Conservation (phyloP, 2,797 vertebrate genomes). For the Ciconia nigra region DNA sequence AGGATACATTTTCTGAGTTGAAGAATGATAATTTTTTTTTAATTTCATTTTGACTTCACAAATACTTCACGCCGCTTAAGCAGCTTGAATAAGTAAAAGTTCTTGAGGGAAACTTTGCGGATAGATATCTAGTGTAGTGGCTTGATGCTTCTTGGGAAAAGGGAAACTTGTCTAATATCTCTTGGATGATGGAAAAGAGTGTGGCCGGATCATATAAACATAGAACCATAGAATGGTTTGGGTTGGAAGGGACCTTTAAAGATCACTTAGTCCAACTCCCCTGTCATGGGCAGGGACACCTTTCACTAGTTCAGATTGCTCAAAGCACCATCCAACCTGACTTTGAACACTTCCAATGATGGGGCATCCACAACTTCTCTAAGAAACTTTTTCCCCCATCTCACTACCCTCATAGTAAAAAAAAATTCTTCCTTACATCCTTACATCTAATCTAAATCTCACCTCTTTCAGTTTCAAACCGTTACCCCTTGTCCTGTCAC, state of each 20-base stretch:
- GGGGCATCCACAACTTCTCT: not conserved
- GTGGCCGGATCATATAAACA: not conserved
- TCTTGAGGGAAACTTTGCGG: not conserved
- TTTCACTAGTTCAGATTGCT: not conserved
- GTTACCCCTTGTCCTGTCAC: not conserved
- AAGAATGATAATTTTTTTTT: not conserved
- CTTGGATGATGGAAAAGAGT: not conserved
- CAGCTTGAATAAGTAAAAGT: not conserved
- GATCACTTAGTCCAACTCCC: not conserved
- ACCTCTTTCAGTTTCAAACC: not conserved
- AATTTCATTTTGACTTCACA: not conserved
- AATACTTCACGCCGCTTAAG: not conserved
- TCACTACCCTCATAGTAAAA: not conserved
- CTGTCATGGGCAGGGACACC: too few relatives aligned
- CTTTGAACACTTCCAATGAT: not conserved
- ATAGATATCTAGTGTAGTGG: not conserved
- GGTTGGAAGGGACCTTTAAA: not conserved
- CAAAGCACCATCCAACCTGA: not conserved
- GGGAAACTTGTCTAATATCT: not conserved
- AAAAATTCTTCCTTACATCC: not conserved
- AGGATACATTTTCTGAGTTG: not conserved
- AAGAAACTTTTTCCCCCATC: not conserved
- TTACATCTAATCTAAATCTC: not conserved
- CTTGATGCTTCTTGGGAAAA: not conserved
- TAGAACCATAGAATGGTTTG: too few relatives aligned